Evolutionary conservation across 2,113 vertebrate genomes (phyloP), one percentile per base, ranked within the genome.

Genomic region (Saguinus imperator): DNA sequence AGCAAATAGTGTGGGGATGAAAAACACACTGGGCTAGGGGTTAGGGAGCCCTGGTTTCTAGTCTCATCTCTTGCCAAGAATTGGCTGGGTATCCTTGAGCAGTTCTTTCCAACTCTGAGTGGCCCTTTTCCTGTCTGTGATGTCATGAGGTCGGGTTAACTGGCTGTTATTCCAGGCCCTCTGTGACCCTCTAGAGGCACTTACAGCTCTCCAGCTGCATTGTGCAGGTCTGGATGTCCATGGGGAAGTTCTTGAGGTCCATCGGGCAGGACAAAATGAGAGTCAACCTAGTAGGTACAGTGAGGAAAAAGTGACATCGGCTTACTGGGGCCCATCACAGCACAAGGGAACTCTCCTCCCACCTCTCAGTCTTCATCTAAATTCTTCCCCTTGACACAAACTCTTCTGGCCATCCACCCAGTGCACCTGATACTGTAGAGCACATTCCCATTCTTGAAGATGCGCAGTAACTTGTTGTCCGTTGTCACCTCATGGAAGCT

Each of bases 141-240:
- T 88, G 70, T 73, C 8, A 81, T 14, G 18, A 23, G 32, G 37
- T 64, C 55, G 25, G 37, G 20, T 81, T 96, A 50, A 92, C 55
- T 87, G 76, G 76, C 37, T 95, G 25, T 35, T 80, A 52, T 79
- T 86, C 48, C 9, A 93, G 76, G 27, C 43, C 21, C 23, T 87
- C 85, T 40, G 13, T 77, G 72, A 90, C 68, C 82, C 52, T 2
- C 0, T 14, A 61, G 43, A 95, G 61, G 91, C 97, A 99, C 99
- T 99, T 98, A 99, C 99, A 99, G 98, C 99, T 99, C 98, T 99
- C 99, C 96, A 99, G 98, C 98, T 99, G 99, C 99, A 99, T 99
- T 12, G 99, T 99, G 97, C 99, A 99, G 1, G 99, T 99, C 98
- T 99, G 99, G 98, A 99, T 99, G 97, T 99, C 99, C 99, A 99